Conservation (phyloP, 53 echinoderm and acorn worm species). For the Stichopus horrens region DNA sequence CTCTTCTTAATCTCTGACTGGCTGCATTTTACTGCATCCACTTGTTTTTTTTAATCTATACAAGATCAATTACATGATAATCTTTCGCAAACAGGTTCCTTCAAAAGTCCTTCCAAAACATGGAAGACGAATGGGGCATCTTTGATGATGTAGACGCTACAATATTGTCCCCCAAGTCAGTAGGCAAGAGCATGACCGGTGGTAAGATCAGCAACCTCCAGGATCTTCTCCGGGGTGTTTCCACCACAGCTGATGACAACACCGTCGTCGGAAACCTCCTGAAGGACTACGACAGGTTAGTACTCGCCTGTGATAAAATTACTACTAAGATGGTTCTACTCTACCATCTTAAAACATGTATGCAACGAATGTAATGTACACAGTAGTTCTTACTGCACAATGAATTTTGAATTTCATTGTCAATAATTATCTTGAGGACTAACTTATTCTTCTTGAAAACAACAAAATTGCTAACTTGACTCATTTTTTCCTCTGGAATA, state of each 20-base stretch:
- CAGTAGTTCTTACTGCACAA: too few species aligned
- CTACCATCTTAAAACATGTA: too few species aligned
- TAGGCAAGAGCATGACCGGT: neutral
- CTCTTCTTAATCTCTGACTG: neutral
- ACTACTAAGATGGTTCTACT: too few species aligned
- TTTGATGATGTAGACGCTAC: conserved; percentile 26
- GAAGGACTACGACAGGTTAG: conserved; percentile 37
- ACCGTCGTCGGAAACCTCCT: conserved; percentile 19
- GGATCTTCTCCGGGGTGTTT: conserved; percentile 8
- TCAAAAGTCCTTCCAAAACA: conserved; percentile 39
- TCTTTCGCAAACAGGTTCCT: conserved; percentile 5
- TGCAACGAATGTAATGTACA: too few species aligned
- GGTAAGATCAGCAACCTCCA: conserved; percentile 20
- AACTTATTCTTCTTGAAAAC: too few species aligned
- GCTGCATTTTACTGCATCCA: neutral
- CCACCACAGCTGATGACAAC: neutral
- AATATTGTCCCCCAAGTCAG: neutral
- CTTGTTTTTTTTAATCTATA: neutral
- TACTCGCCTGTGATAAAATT: too few species aligned
- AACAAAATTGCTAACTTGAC: too few species aligned
- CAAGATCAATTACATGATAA: neutral
- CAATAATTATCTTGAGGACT: too few species aligned
- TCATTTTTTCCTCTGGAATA: too few species aligned
- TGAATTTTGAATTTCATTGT: too few species aligned
- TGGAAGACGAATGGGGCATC: conserved; percentile 42